Percentiles rank a stretch among this genome's conserved stretches.
These are phyloP conservation scores for Julus scanicus DNA, from an alignment of 2,888 invertebrate genomes.

Conservation along the genomic window DNA sequence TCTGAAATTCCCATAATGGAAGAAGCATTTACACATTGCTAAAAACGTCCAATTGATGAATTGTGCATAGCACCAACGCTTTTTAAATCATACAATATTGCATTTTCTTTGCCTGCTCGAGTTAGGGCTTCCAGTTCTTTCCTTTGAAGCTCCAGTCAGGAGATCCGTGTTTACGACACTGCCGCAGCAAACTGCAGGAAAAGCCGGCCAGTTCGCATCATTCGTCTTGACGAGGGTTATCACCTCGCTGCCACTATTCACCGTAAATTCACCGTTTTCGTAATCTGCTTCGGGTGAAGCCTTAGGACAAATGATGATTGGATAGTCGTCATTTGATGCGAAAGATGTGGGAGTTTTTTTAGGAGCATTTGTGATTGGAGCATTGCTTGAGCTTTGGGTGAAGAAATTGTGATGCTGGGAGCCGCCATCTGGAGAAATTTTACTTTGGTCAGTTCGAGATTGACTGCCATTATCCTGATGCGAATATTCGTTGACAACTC, in stretches of 20 bases:
- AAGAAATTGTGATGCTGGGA: not conserved
- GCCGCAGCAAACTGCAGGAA: slow-evolving; percentile 36
- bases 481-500: not conserved
- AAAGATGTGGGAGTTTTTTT: not conserved
- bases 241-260: not conserved
- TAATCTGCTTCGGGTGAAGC: slow-evolving; percentile 51
- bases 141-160: not conserved
- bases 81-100: slow-evolving; percentile 45
- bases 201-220: slow-evolving; percentile 23
- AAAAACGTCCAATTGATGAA: not conserved
- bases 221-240: not conserved
- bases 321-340: not conserved
- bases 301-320: slow-evolving; percentile 37
- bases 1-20: not conserved
- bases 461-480: not conserved
- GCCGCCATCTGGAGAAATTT: not conserved
- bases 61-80: not conserved
- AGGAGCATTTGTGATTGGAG: slow-evolving; percentile 49
- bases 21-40: not conserved
- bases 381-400: slow-evolving; percentile 23
- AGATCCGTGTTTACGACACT: not conserved
- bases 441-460: not conserved
- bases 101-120: slow-evolving; percentile 52
- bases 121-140: slow-evolving; percentile 23
- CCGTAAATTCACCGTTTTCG: not conserved